Conservation (phyloP, 1,140 invertebrate genomes). For the Drosophila bocqueti region DNA sequence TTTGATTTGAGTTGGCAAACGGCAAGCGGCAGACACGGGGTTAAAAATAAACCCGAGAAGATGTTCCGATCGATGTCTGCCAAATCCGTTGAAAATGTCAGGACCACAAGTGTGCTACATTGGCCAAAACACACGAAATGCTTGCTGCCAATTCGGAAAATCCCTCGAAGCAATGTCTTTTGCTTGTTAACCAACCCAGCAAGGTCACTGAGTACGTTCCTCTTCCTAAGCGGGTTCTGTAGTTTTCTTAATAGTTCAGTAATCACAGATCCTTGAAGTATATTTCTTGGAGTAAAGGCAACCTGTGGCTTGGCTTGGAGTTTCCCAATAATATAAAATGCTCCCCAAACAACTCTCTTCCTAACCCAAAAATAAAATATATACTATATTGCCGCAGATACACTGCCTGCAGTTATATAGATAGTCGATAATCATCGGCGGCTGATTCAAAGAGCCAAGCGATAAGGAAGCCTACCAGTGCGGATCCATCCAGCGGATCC, state of each 20-base stretch:
- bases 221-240: background rate
- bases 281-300: constrained; percentile 19
- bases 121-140: constrained; percentile 32
- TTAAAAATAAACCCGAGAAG: constrained; percentile 64
- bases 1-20: constrained; percentile 24
- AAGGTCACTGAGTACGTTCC: constrained; percentile 30
- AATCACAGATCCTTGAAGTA: background rate
- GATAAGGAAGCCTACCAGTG: constrained; percentile 51
- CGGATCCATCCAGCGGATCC: constrained; percentile 16
- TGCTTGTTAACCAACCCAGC: constrained; percentile 47
- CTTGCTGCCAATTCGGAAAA: constrained; percentile 41
- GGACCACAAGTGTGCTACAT: constrained; percentile 61
- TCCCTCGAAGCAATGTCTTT: constrained; percentile 34
- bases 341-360: constrained; percentile 18
- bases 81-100: constrained; percentile 70
- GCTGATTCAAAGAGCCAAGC: constrained; percentile 68
- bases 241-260: background rate
- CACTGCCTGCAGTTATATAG: constrained; percentile 12
- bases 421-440: constrained; percentile 68
- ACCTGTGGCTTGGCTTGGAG: constrained; percentile 54
- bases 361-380: constrained; percentile 10
- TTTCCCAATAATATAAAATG: constrained; percentile 17
- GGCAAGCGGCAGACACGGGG: constrained; percentile 13
- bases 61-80: constrained; percentile 30
- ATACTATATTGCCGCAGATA: constrained; percentile 16